Evolutionary conservation across 2,888 invertebrate genomes (phyloP), one percentile per base, ranked within the genome.

Genomic region (Piscicola geometra): DNA sequence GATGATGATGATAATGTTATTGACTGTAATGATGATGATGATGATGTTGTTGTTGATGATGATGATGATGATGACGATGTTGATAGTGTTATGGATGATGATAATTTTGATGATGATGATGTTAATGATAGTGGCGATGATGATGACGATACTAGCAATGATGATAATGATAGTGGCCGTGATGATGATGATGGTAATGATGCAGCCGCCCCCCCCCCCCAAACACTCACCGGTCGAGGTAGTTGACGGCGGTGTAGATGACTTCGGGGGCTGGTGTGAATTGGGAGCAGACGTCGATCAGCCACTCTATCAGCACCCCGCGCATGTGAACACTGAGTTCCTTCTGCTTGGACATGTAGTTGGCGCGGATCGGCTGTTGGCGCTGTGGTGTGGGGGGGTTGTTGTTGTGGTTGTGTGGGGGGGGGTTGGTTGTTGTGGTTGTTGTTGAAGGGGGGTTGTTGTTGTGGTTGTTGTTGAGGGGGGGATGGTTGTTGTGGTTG

Each of bases 211-310:
- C 9, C 41, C 15, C n/a, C n/a, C n/a, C n/a, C n/a, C n/a, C n/a
- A n/a, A n/a, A n/a, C n/a, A 15, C 5, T 41, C 15, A 73, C 60
- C 73, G 50, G 86, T 99, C 99, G 77, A 98, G 92, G 84, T 93
- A 95, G 73, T 93, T 93, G 52, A 97, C 92, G 28, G 96, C 92
- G 78, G 98, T 88, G 85, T 93, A 95, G 28, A 98, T 87, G 0
- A 98, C 97, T 87, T 97, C 96, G 30, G 83, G 79, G 82, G 93
- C 91, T 80, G 97, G 88, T 81, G 91, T 90, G 86, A 97, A 98
- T 86, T 98, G 97, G 85, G 93, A 93, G 21, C 92, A 91, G 25
- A 99, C 98, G 87, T 99, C 98, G 0, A 96, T 94, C 75, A 98
- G 87, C 98, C 98, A 99, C 86, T 98, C 98, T 18, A 98, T 91